phyloP scores from a whole-genome alignment of 2,113 vertebrate genomes.

The Periophthalmodon schlosseri region DNA sequence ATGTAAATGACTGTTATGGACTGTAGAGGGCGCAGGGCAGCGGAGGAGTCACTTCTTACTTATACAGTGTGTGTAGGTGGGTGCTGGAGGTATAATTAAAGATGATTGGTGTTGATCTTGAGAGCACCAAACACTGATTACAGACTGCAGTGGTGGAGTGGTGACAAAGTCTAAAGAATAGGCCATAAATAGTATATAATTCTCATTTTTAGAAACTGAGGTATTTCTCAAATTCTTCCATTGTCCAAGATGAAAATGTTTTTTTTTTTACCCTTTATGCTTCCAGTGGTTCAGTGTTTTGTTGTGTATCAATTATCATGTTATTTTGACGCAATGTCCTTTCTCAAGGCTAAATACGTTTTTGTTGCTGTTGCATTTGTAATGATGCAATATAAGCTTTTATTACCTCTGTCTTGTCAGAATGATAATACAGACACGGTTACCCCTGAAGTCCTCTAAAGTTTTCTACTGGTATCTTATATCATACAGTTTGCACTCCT shows the following conservation, averaged over 20 bases:
- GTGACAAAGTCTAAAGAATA: constrained; percentile 20
- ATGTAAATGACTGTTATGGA: neutral
- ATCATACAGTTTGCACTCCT: neutral
- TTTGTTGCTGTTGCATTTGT: neutral
- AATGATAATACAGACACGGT: neutral
- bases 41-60: neutral
- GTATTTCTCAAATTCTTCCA: neutral
- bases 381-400: neutral
- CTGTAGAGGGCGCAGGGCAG: neutral
- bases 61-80: neutral
- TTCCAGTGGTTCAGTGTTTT: neutral
- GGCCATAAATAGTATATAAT: neutral
- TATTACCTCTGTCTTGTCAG: neutral
- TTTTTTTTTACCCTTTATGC: too few species aligned
- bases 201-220: neutral
- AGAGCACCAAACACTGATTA: constrained; percentile 41
- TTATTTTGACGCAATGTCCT: neutral
- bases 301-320: neutral
- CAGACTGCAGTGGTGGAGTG: constrained; percentile 23
- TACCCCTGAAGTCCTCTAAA: neutral
- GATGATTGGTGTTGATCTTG: constrained; percentile 38
- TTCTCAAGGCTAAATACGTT: neutral
- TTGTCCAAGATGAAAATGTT: neutral
- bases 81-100: constrained; percentile 22
- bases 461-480: neutral